A percentile compares a stretch with the other conserved stretches of the same genome.
Conservation (phyloP, 1,140 invertebrate species). For the Harlomillsia oculata region DNA sequence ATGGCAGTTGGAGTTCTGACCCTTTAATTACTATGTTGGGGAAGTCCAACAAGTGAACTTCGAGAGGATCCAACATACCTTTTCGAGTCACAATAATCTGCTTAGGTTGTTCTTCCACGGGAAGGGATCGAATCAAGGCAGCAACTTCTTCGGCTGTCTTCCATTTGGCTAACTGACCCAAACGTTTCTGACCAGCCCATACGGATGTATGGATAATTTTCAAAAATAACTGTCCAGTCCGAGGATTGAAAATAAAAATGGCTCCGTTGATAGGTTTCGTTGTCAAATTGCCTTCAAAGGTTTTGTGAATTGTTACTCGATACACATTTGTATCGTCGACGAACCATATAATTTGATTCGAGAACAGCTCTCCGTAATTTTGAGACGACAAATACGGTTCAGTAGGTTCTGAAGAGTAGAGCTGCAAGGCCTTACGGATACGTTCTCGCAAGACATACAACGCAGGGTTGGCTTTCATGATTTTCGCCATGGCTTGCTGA, state of each 20-base stretch:
- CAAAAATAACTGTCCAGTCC: constrained; percentile 97
- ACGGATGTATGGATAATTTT: constrained; percentile 99
- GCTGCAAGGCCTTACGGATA: constrained; percentile 92
- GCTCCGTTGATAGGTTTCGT: constrained; percentile 99
- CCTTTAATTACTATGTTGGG: constrained; percentile 99
- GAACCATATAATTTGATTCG: constrained; percentile 99
- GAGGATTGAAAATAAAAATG: constrained; percentile 99
- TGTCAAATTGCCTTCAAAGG: constrained; percentile 98
- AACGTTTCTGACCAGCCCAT: constrained; percentile 94
- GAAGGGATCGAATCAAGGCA: constrained; percentile 93
- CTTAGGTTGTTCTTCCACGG: constrained; percentile 99
- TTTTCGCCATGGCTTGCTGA: constrained; percentile 99
- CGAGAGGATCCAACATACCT: constrained; percentile 97
- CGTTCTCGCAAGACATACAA: constrained; percentile 94
- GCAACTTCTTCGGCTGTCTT: constrained; percentile 99
- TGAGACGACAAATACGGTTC: constrained; percentile 98
- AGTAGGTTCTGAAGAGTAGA: constrained; percentile 98
- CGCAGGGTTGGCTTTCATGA: constrained; percentile 99
- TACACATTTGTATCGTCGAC: constrained; percentile 99
- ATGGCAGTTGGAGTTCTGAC: constrained; percentile 94
- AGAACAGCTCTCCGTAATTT: constrained; percentile 98
- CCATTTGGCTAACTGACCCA: constrained; percentile 94
- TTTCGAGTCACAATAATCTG: constrained; percentile 99
- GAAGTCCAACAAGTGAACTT: constrained; percentile 97
- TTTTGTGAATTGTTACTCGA: constrained; percentile 99